phyloP scores from a whole-genome alignment of 2,113 vertebrate genomes.

The Boulengeromyrus knoepffleri region DNA sequence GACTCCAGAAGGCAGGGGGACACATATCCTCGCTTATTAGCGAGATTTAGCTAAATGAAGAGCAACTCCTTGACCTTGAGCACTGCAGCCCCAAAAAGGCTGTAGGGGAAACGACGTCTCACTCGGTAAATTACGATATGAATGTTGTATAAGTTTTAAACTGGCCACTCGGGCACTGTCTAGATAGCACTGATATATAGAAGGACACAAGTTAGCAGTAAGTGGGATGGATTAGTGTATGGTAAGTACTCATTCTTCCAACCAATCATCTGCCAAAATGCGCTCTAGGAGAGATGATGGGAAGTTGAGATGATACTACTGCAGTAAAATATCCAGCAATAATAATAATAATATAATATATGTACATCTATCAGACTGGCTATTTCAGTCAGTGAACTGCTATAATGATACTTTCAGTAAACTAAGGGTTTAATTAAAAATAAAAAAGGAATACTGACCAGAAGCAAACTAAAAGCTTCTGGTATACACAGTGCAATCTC shows the following conservation, averaged over 20 bases:
- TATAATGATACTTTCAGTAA: background rate
- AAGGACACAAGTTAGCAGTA: background rate
- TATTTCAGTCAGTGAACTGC: background rate
- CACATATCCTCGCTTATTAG: background rate
- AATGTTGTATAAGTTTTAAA: background rate
- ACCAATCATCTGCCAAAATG: background rate
- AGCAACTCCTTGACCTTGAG: background rate
- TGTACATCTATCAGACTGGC: background rate
- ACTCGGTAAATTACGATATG: background rate
- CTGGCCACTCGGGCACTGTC: background rate
- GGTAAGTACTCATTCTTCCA: background rate
- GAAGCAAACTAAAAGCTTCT: background rate
- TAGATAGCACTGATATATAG: background rate
- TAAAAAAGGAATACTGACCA: background rate
- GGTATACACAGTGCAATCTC: background rate
- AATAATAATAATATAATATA: background rate
- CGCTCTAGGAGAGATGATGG: background rate
- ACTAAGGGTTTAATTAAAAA: background rate
- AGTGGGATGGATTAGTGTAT: background rate
- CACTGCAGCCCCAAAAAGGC: background rate
- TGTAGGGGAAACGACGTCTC: background rate
- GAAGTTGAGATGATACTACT: background rate
- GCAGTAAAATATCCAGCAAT: background rate
- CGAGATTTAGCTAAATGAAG: background rate
- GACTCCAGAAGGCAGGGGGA: background rate